A percentile compares a stretch with the other conserved stretches of the same genome.
phyloP scores from a whole-genome alignment of 2,888 invertebrate genomes.

The Nyleta sp. region DNA sequence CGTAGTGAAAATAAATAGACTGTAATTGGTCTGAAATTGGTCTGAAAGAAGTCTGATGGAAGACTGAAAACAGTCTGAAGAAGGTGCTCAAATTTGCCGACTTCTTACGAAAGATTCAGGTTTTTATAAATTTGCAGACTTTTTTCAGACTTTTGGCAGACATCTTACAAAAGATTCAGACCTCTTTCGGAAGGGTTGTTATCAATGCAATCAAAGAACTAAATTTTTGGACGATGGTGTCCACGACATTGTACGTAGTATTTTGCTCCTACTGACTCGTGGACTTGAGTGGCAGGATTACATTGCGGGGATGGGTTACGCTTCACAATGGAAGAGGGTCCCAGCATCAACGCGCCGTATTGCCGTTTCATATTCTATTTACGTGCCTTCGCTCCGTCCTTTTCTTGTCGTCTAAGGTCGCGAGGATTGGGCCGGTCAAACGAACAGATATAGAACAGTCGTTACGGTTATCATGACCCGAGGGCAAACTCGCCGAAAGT shows the following conservation, averaged over 20 bases:
- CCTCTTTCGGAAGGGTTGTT: too few relatives aligned
- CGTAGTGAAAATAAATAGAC: too few relatives aligned
- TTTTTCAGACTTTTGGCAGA: too few relatives aligned
- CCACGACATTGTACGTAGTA: conserved; percentile 12
- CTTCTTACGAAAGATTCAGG: too few relatives aligned
- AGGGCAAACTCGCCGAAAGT: conserved; percentile 29
- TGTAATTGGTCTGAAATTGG: too few relatives aligned
- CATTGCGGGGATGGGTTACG: conserved; percentile 51
- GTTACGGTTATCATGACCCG: conserved; percentile 45
- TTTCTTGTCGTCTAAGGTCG: conserved; percentile 46
- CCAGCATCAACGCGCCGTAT: conserved; percentile 70
- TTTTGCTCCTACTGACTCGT: conserved; percentile 49
- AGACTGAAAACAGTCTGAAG: too few relatives aligned
- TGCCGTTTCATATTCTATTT: conserved; percentile 73
- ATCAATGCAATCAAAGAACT: too few relatives aligned
- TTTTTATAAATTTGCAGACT: too few relatives aligned
- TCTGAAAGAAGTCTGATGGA: too few relatives aligned
- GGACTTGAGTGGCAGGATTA: conserved; percentile 60
- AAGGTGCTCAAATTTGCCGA: too few relatives aligned
- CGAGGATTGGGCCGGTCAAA: conserved; percentile 45
- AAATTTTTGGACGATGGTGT: too few relatives aligned
- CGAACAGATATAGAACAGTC: conserved; percentile 39
- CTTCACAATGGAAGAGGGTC: conserved; percentile 54
- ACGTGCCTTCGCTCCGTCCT: conserved; percentile 38
- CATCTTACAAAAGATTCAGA: too few relatives aligned